These are phyloP conservation scores for Electrophaes corylata DNA, from an alignment of 2,888 invertebrate genomes.

Conservation along the genomic window DNA sequence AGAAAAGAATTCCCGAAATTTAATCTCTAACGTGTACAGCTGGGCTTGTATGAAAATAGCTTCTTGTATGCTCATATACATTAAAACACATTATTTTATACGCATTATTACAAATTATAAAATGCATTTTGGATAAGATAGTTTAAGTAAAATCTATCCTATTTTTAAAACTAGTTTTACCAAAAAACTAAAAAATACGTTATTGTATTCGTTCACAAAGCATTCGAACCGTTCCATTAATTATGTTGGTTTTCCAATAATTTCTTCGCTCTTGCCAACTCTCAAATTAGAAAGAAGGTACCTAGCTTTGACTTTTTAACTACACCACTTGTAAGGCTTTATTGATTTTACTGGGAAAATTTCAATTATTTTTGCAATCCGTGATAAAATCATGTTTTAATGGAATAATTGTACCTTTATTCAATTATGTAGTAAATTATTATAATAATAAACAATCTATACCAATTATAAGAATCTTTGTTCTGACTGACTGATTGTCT, in stretches of 20 bases:
- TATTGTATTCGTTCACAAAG: conserved; percentile 45
- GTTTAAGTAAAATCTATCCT: too few relatives aligned
- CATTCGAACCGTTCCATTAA: conserved; percentile 56
- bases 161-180: neutral
- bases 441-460: too few relatives aligned
- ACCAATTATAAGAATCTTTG: too few relatives aligned
- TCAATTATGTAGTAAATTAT: too few relatives aligned
- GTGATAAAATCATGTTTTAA: conserved; percentile 6
- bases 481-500: too few relatives aligned
- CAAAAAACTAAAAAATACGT: neutral
- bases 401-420: neutral
- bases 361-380: conserved; percentile 45
- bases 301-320: conserved; percentile 46
- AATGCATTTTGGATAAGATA: neutral
- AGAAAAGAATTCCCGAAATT: too few relatives aligned
- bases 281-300: conserved; percentile 42
- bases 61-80: too few relatives aligned
- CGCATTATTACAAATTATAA: too few relatives aligned
- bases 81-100: too few relatives aligned
- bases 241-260: conserved; percentile 66
- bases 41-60: too few relatives aligned
- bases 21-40: too few relatives aligned
- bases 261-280: conserved; percentile 56
- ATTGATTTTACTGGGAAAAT: conserved; percentile 53
- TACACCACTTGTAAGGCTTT: conserved; percentile 47